These are phyloP conservation scores for Heliconius hermathena DNA, from an alignment of 1,140 invertebrate genomes.

Conservation along the genomic window DNA sequence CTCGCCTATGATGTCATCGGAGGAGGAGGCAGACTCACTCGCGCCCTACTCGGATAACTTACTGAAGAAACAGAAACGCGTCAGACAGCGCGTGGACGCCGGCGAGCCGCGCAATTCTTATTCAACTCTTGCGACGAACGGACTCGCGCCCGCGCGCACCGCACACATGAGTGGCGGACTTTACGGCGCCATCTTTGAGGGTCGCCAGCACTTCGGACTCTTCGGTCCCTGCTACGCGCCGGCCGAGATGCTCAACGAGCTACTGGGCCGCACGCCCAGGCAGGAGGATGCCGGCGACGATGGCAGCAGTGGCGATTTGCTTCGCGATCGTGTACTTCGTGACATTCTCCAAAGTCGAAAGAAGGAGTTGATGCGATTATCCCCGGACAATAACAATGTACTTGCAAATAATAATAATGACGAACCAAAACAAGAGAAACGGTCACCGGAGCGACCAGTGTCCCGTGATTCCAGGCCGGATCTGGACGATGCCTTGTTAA, in stretches of 20 bases:
- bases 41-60: conserved; percentile 94
- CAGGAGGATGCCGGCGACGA: conserved; percentile 84
- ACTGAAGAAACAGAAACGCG: conserved; percentile 94
- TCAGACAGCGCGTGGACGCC: conserved; percentile 96
- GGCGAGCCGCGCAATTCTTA: conserved; percentile 96
- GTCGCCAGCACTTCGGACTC: conserved; percentile 88
- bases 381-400: conserved; percentile 82
- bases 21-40: conserved; percentile 94
- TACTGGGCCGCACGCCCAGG: conserved; percentile 89
- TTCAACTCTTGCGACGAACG: conserved; percentile 93
- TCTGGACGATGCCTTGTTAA: conserved; percentile 83
- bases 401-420: conserved; percentile 84
- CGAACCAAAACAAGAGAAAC: conserved; percentile 83
- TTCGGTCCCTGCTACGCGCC: conserved; percentile 90
- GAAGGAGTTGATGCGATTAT: conserved; percentile 87
- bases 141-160: conserved; percentile 90
- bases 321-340: conserved; percentile 89
- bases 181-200: conserved; percentile 90
- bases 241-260: conserved; percentile 92
- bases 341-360: conserved; percentile 92
- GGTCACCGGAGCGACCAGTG: conserved; percentile 84
- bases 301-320: conserved; percentile 83
- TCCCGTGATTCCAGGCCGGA: conserved; percentile 82
- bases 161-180: conserved; percentile 90
- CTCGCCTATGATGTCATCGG: conserved; percentile 96